Conservation (phyloP, 2,888 invertebrate genomes). For the Melolontha melolontha region DNA sequence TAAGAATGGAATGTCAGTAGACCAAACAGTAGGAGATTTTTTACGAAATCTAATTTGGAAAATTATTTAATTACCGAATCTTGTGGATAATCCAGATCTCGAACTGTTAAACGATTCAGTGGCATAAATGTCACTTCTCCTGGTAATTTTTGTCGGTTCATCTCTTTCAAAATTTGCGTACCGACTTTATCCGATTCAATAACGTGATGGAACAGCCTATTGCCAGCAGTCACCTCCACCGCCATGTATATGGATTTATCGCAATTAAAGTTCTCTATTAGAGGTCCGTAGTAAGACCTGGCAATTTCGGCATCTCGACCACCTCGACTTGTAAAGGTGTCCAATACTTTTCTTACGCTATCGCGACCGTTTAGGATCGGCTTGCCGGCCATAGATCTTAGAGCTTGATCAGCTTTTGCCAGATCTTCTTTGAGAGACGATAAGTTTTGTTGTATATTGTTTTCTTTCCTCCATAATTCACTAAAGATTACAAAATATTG, state of each 20-base stretch:
- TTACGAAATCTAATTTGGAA: neutral
- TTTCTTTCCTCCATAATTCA: constrained; percentile 96
- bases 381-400: constrained; percentile 97
- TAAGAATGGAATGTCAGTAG: constrained; percentile 2
- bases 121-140: constrained; percentile 99
- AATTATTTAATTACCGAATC: constrained; percentile 66
- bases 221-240: constrained; percentile 92
- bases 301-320: constrained; percentile 82
- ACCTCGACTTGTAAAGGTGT: constrained; percentile 84
- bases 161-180: constrained; percentile 96
- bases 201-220: constrained; percentile 96
- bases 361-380: constrained; percentile 97
- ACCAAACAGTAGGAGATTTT: too few species aligned
- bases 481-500: constrained; percentile 62
- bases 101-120: constrained; percentile 88
- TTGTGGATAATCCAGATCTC: constrained; percentile 76
- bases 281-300: constrained; percentile 90
- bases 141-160: constrained; percentile 95
- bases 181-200: constrained; percentile 98
- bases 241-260: constrained; percentile 98
- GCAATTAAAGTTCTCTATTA: constrained; percentile 97
- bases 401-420: constrained; percentile 94
- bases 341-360: constrained; percentile 93
- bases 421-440: constrained; percentile 94
- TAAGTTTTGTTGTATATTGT: constrained; percentile 89